Conservation (phyloP, 2,888 invertebrate genomes). For the Caenorhabditis auriculariae region DNA sequence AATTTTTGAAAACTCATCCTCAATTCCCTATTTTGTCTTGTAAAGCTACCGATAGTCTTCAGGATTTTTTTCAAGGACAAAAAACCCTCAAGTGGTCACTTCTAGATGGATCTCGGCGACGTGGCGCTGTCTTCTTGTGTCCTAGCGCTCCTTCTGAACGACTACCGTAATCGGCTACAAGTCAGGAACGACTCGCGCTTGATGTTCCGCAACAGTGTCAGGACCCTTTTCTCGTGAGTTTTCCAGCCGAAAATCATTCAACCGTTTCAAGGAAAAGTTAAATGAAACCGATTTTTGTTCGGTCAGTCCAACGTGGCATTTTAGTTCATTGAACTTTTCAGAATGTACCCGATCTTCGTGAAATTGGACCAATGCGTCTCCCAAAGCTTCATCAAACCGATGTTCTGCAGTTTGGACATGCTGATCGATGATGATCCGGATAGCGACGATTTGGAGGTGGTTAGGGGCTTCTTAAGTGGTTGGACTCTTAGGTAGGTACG, state of each 20-base stretch:
- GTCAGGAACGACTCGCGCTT: constrained; percentile 34
- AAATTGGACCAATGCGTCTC: constrained; percentile 42
- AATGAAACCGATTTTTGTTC: no score
- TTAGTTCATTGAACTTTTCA: constrained; percentile 5
- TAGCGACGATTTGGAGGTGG: constrained; percentile 38
- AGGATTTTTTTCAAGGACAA: no score
- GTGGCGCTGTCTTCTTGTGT: constrained; percentile 38
- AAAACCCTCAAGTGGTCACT: no score
- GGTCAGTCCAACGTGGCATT: not conserved
- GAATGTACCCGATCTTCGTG: constrained; percentile 42
- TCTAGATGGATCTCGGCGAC: constrained; percentile 34
- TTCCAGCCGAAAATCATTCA: not conserved
- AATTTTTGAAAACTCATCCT: no score
- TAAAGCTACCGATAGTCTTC: no score
- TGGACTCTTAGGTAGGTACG: no score
- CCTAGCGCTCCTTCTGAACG: constrained; percentile 38
- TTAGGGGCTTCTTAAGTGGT: no score
- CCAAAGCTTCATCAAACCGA: constrained; percentile 42
- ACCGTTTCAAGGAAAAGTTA: not conserved
- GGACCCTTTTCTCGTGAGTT: constrained; percentile 37
- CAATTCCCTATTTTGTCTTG: no score
- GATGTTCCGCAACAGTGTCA: constrained; percentile 44
- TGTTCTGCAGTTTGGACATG: constrained; percentile 38
- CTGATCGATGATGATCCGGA: constrained; percentile 42
- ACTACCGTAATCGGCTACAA: constrained; percentile 43